Base-by-base conservation (phyloP, 2,797 vertebrate species). In the Halcyon badia region DNA sequence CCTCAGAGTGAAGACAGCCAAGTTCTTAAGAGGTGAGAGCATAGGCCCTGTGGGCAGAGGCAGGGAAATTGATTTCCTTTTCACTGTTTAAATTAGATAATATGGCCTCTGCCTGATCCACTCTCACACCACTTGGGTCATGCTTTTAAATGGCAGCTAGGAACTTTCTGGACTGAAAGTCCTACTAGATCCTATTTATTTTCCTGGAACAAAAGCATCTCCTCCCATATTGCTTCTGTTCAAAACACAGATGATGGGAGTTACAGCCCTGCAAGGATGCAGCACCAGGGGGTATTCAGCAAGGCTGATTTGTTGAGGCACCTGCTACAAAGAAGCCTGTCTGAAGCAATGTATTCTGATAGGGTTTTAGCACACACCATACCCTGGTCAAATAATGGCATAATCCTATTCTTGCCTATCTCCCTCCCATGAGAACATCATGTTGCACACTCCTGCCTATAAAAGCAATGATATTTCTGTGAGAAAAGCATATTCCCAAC, bases 381-480 rank as follows among this genome's bases (percentile, higher is more conserved):
- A 14, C 16, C 28, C 48, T 14, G 3, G 28, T 48, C n/a, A 75
- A 91, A 77, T 28, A 64, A 64, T n/a, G 26, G 19, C 39, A 31
- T 61, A 28, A 56, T 22, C 49, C 21, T 57, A 4, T 35, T 75
- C 16, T 69, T 78, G 13, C 16, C 20, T 21, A 24, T 3, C 8
- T 6, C 6, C 1, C 3, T 76, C 15, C n/a, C 13, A 11, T 13
- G 37, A 79, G 25, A 89, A 69, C 0, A 0, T 2, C 5, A 5
- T 12, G 24, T 22, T 70, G 39, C 24, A 41, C 16, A 11, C 20
- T 65, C 24, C 25, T 58, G 44, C 35, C 69, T 52, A 17, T 19
- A 91, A 71, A 85, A 64, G 2, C 1, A 4, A 68, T 28, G 11
- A 4, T 31, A 30, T 54, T 54, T 91, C 56, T 94, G 65, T 13